Evolutionary conservation across 2,888 invertebrate species (phyloP), one percentile per base, ranked within the genome.

Genomic region (Stenodema calcarata): DNA sequence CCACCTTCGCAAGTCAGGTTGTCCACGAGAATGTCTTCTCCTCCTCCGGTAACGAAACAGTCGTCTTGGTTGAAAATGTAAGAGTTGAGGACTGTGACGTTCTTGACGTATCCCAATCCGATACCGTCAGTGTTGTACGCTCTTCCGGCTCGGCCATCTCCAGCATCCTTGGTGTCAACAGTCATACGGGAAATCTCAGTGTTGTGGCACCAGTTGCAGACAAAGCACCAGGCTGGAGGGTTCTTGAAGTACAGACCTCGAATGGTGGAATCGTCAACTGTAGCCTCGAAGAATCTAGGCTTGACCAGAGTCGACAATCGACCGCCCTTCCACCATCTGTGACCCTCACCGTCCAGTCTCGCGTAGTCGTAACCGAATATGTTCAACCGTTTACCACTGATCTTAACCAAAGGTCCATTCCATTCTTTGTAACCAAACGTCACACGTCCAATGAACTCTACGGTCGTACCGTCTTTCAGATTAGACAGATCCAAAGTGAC

Each of bases 11-110:
- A 80, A n/a, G 50, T 80, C 27, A 47, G 18, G 50, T 80, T 44
- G 16, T 27, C 50, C 28, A 80, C 23, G 54, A 30, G 30, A 14
- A 80, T 80, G 30, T 80, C 47, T 30, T 30, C 54, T 1, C 80
- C 80, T 3, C 47, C 44, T 14, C 47, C 47, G 28, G 47, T 44
- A 0, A 50, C 80, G 27, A 80, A 50, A 28, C 80, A 80, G 35
- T 80, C 80, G 30, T 80, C 80, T 54, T 80, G 80, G 80, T 80
- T 80, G 28, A 47, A 44, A n/a, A 80, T 50, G 54, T 80, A 80
- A 30, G 27, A 35, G 16, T 80, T 44, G 35, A 30, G 30, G n/a
- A 80, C 47, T 7, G 16, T 54, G 30, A 80, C 30, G 30, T 80
- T 47, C 28, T 54, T 35, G 30, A 50, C 80, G 30, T 80, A 47